Conservation (phyloP, 2,797 vertebrate species). For the Tenualosa thibaudeaui region DNA sequence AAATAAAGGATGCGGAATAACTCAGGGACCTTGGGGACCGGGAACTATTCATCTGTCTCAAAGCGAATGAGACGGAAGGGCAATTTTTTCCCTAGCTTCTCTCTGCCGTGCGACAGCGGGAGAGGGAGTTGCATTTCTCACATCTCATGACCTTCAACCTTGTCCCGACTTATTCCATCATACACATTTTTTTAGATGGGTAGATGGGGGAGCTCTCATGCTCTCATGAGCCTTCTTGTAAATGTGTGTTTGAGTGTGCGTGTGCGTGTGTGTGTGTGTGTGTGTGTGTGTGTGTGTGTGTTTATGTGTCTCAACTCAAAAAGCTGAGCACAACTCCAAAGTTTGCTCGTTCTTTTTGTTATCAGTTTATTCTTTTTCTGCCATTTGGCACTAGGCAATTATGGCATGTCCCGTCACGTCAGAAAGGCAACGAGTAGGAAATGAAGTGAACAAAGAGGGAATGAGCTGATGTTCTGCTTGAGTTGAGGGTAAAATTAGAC, state of each 20-base stretch:
- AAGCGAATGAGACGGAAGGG: conserved; percentile 65
- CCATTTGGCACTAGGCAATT: conserved; percentile 11
- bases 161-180: conserved; percentile 31
- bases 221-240: neutral
- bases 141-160: conserved; percentile 39
- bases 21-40: conserved; percentile 66
- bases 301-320: neutral
- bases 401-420: neutral
- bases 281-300: neutral
- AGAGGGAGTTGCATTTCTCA: conserved; percentile 28
- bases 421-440: neutral
- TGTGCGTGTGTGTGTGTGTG: neutral
- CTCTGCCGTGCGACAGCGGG: neutral
- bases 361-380: neutral
- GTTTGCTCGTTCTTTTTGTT: neutral
- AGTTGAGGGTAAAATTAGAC: conserved; percentile 13
- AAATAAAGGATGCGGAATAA: conserved; percentile 75
- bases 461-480: conserved; percentile 14
- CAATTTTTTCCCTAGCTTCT: conserved; percentile 51
- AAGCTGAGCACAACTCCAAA: neutral
- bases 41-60: conserved; percentile 72
- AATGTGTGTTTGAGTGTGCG: neutral
- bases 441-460: neutral
- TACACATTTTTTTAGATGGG: neutral
- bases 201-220: neutral